These are phyloP conservation scores for Nixonia krombeini DNA, from an alignment of 1,140 invertebrate species.

Conservation along the genomic window DNA sequence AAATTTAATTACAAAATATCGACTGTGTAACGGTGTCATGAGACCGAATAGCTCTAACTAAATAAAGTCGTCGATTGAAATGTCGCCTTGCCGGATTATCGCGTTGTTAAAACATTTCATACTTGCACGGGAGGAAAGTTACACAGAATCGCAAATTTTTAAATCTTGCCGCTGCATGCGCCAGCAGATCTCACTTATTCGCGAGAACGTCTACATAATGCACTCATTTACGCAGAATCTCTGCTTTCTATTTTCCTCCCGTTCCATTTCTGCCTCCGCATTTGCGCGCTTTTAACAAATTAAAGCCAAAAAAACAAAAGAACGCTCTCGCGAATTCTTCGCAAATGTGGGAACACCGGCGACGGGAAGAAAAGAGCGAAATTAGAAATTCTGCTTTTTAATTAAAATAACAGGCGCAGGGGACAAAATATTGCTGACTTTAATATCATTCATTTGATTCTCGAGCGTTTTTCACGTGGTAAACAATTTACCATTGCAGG, in stretches of 20 bases:
- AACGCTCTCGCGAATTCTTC: conserved; percentile 25
- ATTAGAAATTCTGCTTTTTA: conserved; percentile 37
- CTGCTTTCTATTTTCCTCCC: conserved; percentile 22
- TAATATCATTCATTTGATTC: too few species aligned
- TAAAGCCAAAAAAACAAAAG: conserved; percentile 51
- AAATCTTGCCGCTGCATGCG: conserved; percentile 19
- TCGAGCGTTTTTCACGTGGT: too few species aligned
- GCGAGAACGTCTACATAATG: conserved; percentile 41
- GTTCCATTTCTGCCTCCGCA: conserved; percentile 27
- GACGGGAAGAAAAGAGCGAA: conserved; percentile 17
- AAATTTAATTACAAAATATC: conserved; percentile 8
- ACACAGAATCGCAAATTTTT: conserved; percentile 22
- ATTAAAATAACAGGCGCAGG: too few species aligned
- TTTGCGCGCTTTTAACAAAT: conserved; percentile 63
- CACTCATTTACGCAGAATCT: conserved; percentile 47
- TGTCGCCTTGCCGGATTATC: conserved; percentile 30
- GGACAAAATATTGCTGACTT: too few species aligned
- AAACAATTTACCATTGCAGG: too few species aligned
- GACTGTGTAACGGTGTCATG: conserved; percentile 2
- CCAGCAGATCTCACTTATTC: conserved; percentile 20
- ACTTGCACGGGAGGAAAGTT: conserved; percentile 15
- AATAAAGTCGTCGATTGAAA: conserved; percentile 32
- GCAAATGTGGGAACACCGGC: conserved; percentile 13
- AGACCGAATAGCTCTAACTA: conserved; percentile 16
- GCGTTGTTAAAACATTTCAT: conserved; percentile 31